phyloP scores from a whole-genome alignment of 2,113 vertebrate species.

The Climacteris rufus region DNA sequence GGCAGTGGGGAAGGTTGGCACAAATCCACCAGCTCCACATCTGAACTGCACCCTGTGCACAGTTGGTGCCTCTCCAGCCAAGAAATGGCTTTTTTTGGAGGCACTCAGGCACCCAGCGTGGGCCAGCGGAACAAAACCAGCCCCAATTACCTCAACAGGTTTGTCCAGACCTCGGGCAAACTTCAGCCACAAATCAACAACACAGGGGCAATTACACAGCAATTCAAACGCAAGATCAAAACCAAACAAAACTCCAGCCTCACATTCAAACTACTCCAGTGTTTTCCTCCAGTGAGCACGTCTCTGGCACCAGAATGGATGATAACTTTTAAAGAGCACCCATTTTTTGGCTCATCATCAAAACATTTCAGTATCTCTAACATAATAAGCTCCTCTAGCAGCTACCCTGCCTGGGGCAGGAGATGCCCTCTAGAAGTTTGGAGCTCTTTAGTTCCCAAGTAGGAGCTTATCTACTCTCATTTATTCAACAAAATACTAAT shows the following conservation, averaged over 20 bases:
- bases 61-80: not conserved
- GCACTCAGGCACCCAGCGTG: not conserved
- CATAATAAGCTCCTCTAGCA: not conserved
- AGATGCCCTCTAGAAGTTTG: not conserved
- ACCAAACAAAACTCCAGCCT: not conserved
- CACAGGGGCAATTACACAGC: not conserved
- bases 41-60: not conserved
- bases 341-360: not conserved
- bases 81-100: not conserved
- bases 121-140: not conserved
- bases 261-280: not conserved
- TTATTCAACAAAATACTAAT: slow-evolving; percentile 11
- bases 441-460: not conserved
- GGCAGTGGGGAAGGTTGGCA: not conserved
- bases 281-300: not conserved
- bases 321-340: not conserved
- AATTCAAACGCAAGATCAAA: not conserved
- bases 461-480: not conserved
- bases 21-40: not conserved
- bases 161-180: not conserved
- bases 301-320: not conserved
- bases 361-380: not conserved
- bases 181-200: not conserved
- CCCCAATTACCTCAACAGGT: not conserved
- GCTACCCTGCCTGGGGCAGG: not conserved